Evolutionary conservation across 2,797 vertebrate genomes (phyloP).

Genomic region (Brotula barbata): DNA sequence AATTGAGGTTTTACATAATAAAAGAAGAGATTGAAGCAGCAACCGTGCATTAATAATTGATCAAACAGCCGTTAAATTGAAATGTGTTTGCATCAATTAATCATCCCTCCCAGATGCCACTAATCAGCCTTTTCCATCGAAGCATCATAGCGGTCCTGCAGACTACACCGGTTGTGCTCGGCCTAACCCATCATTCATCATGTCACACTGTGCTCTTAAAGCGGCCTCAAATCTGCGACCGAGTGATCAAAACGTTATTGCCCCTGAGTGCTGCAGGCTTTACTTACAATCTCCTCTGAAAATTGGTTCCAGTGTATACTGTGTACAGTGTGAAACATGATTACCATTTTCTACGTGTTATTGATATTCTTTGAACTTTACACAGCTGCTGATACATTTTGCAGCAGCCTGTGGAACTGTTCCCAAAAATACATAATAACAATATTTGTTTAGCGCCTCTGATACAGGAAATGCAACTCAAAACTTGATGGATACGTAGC

Average conservation of each 20-base stretch:
- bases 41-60: constrained; percentile 76
- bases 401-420: constrained; percentile 9
- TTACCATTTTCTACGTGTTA: constrained; percentile 59
- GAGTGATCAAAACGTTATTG: constrained; percentile 74
- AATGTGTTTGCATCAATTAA: constrained; percentile 80
- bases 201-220: constrained; percentile 64
- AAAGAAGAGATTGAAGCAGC: constrained; percentile 42
- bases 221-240: constrained; percentile 59
- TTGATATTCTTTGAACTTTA: constrained; percentile 68
- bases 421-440: no score
- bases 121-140: constrained; percentile 70
- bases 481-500: no score
- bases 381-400: constrained; percentile 17
- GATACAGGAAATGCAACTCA: no score
- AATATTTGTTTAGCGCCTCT: no score
- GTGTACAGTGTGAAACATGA: constrained; percentile 53
- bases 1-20: constrained; percentile 71
- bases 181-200: constrained; percentile 67
- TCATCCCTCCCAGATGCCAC: constrained; percentile 74
- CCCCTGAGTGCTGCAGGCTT: constrained; percentile 51
- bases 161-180: constrained; percentile 52
- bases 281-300: constrained; percentile 58
- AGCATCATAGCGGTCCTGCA: constrained; percentile 60
- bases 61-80: constrained; percentile 77
- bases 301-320: constrained; percentile 44